Conservation (phyloP, 2,888 invertebrate species). For the Lissocephala sabroskyi region DNA sequence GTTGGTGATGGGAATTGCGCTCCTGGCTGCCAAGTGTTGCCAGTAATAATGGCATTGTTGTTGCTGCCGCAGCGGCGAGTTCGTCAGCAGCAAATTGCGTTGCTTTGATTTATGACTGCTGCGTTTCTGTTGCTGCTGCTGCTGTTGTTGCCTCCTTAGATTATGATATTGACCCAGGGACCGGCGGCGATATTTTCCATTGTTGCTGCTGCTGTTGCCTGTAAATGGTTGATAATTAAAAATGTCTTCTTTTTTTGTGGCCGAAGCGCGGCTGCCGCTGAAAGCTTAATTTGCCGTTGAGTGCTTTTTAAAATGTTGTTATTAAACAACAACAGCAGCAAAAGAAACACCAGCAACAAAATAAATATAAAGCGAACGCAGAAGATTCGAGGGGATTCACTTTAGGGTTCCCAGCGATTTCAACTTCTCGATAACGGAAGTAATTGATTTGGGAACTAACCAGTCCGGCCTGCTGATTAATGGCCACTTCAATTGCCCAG, state of each 20-base stretch:
- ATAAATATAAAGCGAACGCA: no score
- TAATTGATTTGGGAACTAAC: slow-evolving; percentile 43
- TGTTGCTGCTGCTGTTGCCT: slow-evolving; percentile 35
- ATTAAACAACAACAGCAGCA: slow-evolving; percentile 26
- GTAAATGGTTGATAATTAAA: slow-evolving; percentile 64
- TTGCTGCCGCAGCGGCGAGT: slow-evolving; percentile 36
- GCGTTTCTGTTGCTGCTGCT: slow-evolving; percentile 20
- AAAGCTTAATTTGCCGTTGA: slow-evolving; percentile 64
- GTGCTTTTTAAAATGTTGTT: slow-evolving; percentile 55
- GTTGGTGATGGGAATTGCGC: slow-evolving; percentile 53
- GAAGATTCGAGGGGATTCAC: no score
- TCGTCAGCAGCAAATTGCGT: slow-evolving; percentile 66
- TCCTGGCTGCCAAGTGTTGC: slow-evolving; percentile 46
- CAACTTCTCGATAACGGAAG: slow-evolving; percentile 31
- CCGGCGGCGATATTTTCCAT: slow-evolving; percentile 52
- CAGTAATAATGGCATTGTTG: slow-evolving; percentile 39
- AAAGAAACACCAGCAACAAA: no score
- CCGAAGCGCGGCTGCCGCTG: slow-evolving; percentile 22
- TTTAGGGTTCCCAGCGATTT: slow-evolving; percentile 17
- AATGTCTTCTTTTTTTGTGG: slow-evolving; percentile 42
- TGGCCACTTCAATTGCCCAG: no score
- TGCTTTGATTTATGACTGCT: slow-evolving; percentile 69
- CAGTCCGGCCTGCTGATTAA: no score
- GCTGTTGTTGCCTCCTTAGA: slow-evolving; percentile 36
- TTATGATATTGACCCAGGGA: slow-evolving; percentile 68